Conservation (phyloP, 2,888 invertebrate genomes). For the Aphodius sticticus region DNA sequence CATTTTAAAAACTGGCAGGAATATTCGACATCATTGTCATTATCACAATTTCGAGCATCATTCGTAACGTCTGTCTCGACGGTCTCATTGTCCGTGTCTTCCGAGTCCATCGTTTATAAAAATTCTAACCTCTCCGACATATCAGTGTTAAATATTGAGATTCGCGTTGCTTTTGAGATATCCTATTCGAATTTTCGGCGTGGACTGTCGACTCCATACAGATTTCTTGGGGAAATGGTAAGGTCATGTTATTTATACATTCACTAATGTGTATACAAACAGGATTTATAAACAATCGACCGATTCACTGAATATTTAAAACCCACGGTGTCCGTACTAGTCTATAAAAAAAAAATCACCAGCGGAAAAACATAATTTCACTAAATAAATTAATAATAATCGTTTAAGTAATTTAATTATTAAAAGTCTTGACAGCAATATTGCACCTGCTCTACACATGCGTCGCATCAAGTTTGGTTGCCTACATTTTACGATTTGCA, state of each 20-base stretch:
- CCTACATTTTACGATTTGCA: neutral
- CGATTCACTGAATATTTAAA: conserved; percentile 23
- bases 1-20: conserved; percentile 51
- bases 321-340: neutral
- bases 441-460: conserved; percentile 30
- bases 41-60: conserved; percentile 37
- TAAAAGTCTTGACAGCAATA: conserved; percentile 43
- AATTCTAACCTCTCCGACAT: neutral
- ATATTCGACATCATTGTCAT: conserved; percentile 36
- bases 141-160: neutral
- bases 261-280: conserved; percentile 19
- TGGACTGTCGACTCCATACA: neutral
- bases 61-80: conserved; percentile 28
- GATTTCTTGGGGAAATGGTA: neutral
- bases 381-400: neutral
- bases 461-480: conserved; percentile 18
- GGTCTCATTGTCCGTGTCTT: conserved; percentile 17
- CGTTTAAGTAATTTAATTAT: conserved; percentile 35
- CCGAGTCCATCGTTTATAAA: conserved; percentile 19
- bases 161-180: neutral
- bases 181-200: neutral
- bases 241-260: neutral
- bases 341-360: conserved; percentile 7
- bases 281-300: neutral
- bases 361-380: neutral